Percentiles rank a stretch among this genome's conserved stretches.
Evolutionary conservation across 2,797 vertebrate species (phyloP).

Genomic region (Eulemur albifrons): DNA sequence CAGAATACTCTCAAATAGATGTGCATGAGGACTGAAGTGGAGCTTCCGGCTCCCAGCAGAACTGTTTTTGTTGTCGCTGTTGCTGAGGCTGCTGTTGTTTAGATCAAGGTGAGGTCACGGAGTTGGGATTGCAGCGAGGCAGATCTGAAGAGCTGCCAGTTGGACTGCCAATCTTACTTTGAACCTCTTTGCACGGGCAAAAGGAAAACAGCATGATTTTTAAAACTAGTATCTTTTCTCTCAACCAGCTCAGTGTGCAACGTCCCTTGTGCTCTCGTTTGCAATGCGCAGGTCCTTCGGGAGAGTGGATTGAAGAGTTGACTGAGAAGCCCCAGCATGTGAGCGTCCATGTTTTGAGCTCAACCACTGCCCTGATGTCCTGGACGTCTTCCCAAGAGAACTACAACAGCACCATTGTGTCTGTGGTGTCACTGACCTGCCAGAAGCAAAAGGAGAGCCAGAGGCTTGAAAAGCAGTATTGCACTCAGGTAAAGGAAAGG

Average conservation of each 20-base stretch:
- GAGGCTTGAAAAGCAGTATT: slow-evolving; percentile 94
- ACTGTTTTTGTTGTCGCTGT: not conserved
- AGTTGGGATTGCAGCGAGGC: accelerated
- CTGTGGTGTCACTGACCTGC: slow-evolving; percentile 94
- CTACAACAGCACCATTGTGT: slow-evolving; percentile 89
- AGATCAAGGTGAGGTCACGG: not conserved
- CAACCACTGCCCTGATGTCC: slow-evolving; percentile 90
- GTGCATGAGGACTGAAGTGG: not conserved
- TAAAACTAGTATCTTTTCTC: not conserved
- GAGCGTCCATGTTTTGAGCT: slow-evolving; percentile 88
- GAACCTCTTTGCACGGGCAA: not conserved
- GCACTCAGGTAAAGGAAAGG: slow-evolving; percentile 87
- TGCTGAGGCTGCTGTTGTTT: not conserved
- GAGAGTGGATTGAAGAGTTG: slow-evolving; percentile 93
- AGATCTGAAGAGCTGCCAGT: not conserved
- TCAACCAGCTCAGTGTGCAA: not conserved
- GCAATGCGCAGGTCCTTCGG: slow-evolving; percentile 84
- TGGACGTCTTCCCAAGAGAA: slow-evolving; percentile 88
- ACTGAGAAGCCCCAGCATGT: slow-evolving; percentile 91
- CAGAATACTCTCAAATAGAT: not conserved
- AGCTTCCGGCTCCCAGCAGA: not conserved
- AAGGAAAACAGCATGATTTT: not conserved
- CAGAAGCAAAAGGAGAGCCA: slow-evolving; percentile 92
- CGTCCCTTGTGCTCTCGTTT: slow-evolving; percentile 26
- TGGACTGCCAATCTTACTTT: too few species aligned